Conservation (phyloP, 2,888 invertebrate genomes). For the Malacosoma neustria region DNA sequence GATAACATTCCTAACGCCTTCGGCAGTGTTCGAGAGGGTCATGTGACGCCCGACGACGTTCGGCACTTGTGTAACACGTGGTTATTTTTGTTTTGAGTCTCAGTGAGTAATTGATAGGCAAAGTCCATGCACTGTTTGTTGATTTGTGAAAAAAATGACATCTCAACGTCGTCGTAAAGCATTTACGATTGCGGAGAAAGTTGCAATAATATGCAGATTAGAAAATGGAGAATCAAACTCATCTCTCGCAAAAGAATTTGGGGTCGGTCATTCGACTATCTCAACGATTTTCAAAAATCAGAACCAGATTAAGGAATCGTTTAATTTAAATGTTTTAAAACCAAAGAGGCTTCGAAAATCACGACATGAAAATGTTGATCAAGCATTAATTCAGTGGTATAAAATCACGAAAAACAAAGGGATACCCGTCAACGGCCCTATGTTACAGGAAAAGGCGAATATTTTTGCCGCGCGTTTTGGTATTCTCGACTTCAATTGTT, state of each 20-base stretch:
- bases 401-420: not conserved
- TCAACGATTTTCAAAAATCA: not conserved
- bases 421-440: not conserved
- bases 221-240: not conserved
- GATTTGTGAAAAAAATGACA: not conserved
- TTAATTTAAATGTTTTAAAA: not conserved
- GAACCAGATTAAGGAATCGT: not conserved
- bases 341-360: not conserved
- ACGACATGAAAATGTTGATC: not conserved
- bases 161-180: no score
- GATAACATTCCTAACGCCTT: not conserved
- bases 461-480: not conserved
- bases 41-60: not conserved
- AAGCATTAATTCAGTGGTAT: not conserved
- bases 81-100: not conserved
- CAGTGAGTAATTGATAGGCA: not conserved
- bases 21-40: not conserved
- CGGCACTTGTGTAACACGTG: not conserved
- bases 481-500: not conserved
- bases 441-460: not conserved
- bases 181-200: not conserved
- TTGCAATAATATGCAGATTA: not conserved
- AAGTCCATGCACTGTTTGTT: not conserved
- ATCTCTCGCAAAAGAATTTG: not conserved
- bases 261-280: not conserved